Conservation (phyloP, 1,140 invertebrate species). For the Cydia fagiglandana region DNA sequence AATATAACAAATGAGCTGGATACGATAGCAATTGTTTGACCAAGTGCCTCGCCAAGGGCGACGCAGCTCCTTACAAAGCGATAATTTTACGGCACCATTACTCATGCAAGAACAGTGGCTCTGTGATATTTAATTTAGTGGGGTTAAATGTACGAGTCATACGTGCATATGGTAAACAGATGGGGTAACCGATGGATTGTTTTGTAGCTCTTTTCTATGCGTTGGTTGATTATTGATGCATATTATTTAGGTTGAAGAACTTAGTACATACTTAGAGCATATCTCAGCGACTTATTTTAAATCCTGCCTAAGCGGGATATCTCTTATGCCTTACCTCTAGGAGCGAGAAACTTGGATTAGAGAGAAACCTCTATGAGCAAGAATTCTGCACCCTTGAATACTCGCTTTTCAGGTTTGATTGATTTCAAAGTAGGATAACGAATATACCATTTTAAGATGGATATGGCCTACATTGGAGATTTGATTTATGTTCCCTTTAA, state of each 20-base stretch:
- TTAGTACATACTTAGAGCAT: neutral
- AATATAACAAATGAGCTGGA: conserved; percentile 39
- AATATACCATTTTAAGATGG: too few relatives aligned
- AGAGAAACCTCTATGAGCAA: too few relatives aligned
- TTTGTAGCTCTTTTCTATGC: neutral
- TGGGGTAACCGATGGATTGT: neutral
- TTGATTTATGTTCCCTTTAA: neutral
- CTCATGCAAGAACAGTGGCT: neutral
- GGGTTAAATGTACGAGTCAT: conserved; percentile 19
- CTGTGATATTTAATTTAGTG: conserved; percentile 10
- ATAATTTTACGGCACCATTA: neutral
- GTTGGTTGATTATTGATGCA: conserved; percentile 5
- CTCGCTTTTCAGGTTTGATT: too few relatives aligned
- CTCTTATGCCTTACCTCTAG: too few relatives aligned
- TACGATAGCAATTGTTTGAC: conserved; percentile 44
- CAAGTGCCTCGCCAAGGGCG: conserved; percentile 45
- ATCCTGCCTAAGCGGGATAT: too few relatives aligned
- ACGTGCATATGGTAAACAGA: conserved; percentile 25
- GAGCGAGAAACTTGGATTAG: too few relatives aligned
- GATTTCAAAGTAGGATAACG: too few relatives aligned
- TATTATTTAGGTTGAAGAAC: neutral
- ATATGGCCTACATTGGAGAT: too few relatives aligned
- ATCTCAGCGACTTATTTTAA: too few relatives aligned
- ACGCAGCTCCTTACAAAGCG: conserved; percentile 2
- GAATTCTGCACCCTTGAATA: too few relatives aligned